phyloP scores from a whole-genome alignment of 2,113 vertebrate species.

The Eudorcas thomsonii region DNA sequence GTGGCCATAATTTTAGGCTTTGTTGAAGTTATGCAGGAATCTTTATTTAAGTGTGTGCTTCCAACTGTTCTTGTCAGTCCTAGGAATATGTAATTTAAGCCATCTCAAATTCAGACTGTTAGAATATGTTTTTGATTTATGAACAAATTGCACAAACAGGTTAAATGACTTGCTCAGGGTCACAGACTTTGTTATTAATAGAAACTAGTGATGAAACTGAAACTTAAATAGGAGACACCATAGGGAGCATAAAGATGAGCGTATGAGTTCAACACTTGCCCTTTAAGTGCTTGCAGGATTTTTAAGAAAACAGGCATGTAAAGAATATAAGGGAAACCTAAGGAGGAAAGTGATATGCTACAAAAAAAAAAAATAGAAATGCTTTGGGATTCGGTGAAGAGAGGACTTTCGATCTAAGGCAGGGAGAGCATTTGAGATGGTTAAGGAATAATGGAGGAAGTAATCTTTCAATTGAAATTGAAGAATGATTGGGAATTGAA shows the following conservation, averaged over 20 bases:
- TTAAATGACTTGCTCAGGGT: background rate
- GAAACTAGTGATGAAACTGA: background rate
- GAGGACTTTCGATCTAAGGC: background rate
- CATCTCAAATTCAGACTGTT: background rate
- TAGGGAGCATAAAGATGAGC: background rate
- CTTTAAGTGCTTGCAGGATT: background rate
- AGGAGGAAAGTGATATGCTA: background rate
- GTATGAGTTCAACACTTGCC: background rate
- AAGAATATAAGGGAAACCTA: background rate
- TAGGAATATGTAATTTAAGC: constrained; percentile 20
- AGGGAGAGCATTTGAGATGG: background rate
- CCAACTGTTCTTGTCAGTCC: background rate
- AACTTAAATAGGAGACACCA: background rate
- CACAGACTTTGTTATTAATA: background rate
- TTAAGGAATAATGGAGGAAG: background rate
- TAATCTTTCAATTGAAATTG: background rate
- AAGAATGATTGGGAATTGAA: background rate
- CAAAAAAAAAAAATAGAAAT: background rate
- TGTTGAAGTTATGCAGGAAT: background rate
- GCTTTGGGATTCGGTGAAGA: background rate
- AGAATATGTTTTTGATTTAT: constrained; percentile 31
- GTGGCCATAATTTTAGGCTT: background rate
- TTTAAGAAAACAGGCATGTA: background rate
- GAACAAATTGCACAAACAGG: background rate
- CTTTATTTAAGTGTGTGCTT: constrained; percentile 3